A percentile compares a stretch with the other conserved stretches of the same genome.
Conservation (phyloP, 1,140 invertebrate genomes). For the Pseudomyrmex concolor region DNA sequence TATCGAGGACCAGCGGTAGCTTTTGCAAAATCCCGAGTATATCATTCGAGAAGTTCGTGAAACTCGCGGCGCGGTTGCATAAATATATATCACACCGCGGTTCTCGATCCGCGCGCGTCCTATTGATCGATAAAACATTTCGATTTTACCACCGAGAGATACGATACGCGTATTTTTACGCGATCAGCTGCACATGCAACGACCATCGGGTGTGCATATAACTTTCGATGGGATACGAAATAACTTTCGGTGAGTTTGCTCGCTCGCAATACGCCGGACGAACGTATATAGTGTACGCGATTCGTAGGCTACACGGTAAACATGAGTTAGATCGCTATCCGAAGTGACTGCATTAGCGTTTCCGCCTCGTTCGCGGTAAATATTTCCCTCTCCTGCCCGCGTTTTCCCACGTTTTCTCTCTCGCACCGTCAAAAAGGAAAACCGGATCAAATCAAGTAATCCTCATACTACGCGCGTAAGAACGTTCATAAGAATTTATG, state of each 20-base stretch:
- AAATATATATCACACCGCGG: constrained; percentile 38
- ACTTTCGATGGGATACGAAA: constrained; percentile 27
- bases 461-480: background rate
- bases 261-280: constrained; percentile 19
- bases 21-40: constrained; percentile 24
- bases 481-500: constrained; percentile 24
- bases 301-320: constrained; percentile 41
- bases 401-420: background rate
- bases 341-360: constrained; percentile 62
- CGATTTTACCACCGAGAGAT: constrained; percentile 27
- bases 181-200: constrained; percentile 29
- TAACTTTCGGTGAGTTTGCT: constrained; percentile 62
- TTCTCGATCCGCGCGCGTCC: background rate
- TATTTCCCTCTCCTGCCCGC: background rate
- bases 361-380: background rate
- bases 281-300: background rate
- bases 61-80: constrained; percentile 18
- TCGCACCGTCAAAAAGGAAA: background rate
- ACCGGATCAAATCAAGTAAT: background rate
- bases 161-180: constrained; percentile 45
- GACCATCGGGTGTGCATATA: constrained; percentile 15
- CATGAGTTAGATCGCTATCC: constrained; percentile 41
- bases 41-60: constrained; percentile 38
- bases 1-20: background rate
- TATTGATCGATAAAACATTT: constrained; percentile 50